Evolutionary conservation across 2,113 vertebrate species (phyloP), one percentile per base, ranked within the genome.

Genomic region (Galbula dea): DNA sequence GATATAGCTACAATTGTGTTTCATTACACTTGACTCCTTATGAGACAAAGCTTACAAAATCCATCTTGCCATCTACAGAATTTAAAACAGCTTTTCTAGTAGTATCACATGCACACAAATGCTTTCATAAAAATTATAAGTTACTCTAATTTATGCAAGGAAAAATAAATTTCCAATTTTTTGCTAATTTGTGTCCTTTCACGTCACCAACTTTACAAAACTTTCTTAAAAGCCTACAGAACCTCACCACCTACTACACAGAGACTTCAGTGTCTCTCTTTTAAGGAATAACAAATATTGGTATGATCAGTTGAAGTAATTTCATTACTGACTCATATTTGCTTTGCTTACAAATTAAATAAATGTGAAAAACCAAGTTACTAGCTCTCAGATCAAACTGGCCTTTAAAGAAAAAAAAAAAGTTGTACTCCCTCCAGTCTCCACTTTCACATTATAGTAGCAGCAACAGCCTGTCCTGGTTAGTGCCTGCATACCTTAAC

Each of bases 401-500:
- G 18, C 15, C 36, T 65, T 62, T 27, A 27, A 57, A 73, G 26
- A 14, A 13, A 27, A 27, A 19, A 59, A 26, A 12, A 16, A 37
- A 24, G 32, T 23, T 58, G 20, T 34, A 23, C 12, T 65, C 15
- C 23, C 32, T 43, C 21, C 51, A 21, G 26, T 43, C n/a, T 57
- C 52, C n/a, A 1, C n/a, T n/a, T n/a, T n/a, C n/a, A 43, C 41
- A 0, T 29, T 18, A 34, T 1, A 55, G 34, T 2, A 83, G 58
- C 26, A 59, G 18, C 30, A 63, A 34, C 32, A 69, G 15, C 51
- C 29, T 3, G 0, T 24, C 23, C 32, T 27, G 17, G 17, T 24
- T 62, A 57, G 51, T 9, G 7, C 12, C 9, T 21, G 16, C 21
- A 12, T 59, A 26, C 45, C 30, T 22, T 67, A 18, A 46, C 6